A percentile compares a stretch with the other conserved stretches of the same genome.
These are phyloP conservation scores for Paramormyrops hopkinsi DNA, from an alignment of 2,797 vertebrate genomes.

Conservation along the genomic window DNA sequence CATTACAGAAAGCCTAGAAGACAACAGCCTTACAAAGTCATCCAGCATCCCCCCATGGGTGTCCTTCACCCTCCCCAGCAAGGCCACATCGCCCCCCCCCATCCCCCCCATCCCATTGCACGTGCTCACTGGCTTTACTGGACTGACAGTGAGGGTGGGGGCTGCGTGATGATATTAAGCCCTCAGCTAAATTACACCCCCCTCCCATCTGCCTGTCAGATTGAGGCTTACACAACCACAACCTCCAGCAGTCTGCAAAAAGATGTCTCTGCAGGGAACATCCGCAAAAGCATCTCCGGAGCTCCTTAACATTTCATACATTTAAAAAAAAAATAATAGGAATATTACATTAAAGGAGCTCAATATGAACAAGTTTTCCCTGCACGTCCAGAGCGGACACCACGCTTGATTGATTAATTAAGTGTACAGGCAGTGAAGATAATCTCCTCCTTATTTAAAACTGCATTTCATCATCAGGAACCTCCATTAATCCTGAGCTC, in stretches of 20 bases:
- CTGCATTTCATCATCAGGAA: constrained; percentile 7
- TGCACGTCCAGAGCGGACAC: background rate
- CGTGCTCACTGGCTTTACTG: background rate
- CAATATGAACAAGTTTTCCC: background rate
- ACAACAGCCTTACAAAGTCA: background rate
- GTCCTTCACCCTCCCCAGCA: background rate
- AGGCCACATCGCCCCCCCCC: background rate
- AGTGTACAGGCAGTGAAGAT: background rate
- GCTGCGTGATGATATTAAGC: background rate
- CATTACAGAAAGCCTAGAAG: background rate
- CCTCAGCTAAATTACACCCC: background rate
- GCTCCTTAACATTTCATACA: constrained; percentile 6
- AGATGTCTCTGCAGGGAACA: background rate
- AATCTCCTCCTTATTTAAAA: background rate
- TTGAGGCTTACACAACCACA: background rate
- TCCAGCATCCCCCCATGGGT: background rate
- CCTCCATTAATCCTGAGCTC: background rate
- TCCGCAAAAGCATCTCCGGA: background rate
- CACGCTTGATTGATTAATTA: constrained; percentile 1
- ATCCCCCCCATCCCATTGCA: background rate
- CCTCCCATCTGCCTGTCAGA: background rate
- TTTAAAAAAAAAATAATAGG: background rate
- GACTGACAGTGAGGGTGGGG: background rate
- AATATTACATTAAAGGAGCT: background rate
- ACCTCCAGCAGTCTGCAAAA: background rate